Conservation (phyloP, 2,113 vertebrate genomes). For the Mormyrus iriodes region DNA sequence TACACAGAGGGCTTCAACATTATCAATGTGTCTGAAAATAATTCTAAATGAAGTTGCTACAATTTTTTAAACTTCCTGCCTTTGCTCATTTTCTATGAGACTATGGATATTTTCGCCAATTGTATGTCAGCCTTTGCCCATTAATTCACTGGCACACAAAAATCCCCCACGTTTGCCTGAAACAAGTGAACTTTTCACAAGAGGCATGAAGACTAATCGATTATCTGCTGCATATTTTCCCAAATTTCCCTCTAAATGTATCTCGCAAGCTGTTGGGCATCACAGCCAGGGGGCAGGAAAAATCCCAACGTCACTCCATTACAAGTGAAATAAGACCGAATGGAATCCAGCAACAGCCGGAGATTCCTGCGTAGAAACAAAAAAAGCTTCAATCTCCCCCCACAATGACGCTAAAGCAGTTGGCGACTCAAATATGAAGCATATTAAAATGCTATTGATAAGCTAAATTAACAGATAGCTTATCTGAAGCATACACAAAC, state of each 20-base stretch:
- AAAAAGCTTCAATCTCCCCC: background rate
- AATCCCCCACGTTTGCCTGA: background rate
- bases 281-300: background rate
- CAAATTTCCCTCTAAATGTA: constrained; percentile 1
- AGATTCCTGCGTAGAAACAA: constrained; percentile 55
- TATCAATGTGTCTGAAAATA: background rate
- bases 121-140: background rate
- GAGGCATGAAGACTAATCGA: background rate
- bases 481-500: constrained; percentile 77
- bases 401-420: constrained; percentile 30
- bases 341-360: constrained; percentile 21
- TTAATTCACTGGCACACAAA: background rate
- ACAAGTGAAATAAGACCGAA: background rate
- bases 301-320: background rate
- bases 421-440: constrained; percentile 67
- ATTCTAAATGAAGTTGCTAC: background rate
- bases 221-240: background rate
- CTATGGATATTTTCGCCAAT: background rate
- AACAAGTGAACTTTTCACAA: background rate
- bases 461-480: constrained; percentile 76
- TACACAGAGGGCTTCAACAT: background rate
- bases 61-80: background rate
- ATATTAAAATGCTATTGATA: constrained; percentile 74
- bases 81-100: background rate
- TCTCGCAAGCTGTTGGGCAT: background rate